Base-by-base conservation (phyloP, 1,140 invertebrate species). In the Drosophila aff. region DNA sequence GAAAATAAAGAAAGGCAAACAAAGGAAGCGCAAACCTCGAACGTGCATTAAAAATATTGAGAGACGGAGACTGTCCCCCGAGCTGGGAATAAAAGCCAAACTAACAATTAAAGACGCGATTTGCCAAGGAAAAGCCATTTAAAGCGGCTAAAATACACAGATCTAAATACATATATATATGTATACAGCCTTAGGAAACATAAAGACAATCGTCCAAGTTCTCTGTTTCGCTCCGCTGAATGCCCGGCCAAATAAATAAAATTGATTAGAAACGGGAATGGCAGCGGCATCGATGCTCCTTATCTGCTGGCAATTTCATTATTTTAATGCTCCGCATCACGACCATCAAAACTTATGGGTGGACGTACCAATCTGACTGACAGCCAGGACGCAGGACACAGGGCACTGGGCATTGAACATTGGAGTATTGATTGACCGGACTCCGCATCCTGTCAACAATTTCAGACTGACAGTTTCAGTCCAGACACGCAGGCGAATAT, bases 1-100 rank as follows among this genome's bases (percentile, higher is more conserved):
- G 46, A 65, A 82, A 76, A 50, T 72, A 46, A 61, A 64, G 33
- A 60, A 58, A 44, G 60, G 43, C 53, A 62, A 72, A 84, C 61
- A 81, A 66, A 65, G 65, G 49, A 66, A 61, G 76, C 67, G 63
- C 84, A 71, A 87, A 89, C 81, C 89, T 68, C 63, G 46, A 90
- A 79, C 74, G 76, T 84, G 77, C 84, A 90, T 89, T 89, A 84
- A 89, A 90, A 89, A 79, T 90, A 84, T 89, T 81, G 55, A 58
- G 36, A 63, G 52, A 44, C 40, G 16, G 40, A 47, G 58, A 38
- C 26, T 28, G 31, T 31, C 33, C 65, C 59, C 44, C 21, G 40
- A 47, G 38, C 43, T n/a, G 52, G 57, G 50, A 67, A 75, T 55
- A 46, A 55, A 64, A 16, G 36, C 11, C 31, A 71, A 87, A 82